Conservation (phyloP, 2,888 invertebrate genomes). For the Drosophila nigricruria region DNA sequence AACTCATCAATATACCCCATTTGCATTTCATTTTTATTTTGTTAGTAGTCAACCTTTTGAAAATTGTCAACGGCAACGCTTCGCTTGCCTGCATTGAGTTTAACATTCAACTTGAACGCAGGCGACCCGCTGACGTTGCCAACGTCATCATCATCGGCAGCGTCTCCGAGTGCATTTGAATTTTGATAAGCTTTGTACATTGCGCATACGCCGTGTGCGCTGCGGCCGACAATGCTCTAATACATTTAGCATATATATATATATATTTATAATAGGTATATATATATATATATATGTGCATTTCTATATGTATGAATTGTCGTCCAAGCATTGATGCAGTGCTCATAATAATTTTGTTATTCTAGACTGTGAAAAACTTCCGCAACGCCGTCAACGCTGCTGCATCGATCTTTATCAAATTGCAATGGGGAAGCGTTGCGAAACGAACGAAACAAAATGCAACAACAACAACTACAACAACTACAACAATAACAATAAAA, state of each 20-base stretch:
- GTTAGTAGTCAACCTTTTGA: slow-evolving; percentile 3
- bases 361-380: slow-evolving; percentile 63
- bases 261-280: neutral
- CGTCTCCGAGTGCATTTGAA: slow-evolving; percentile 60
- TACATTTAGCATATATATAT: slow-evolving; percentile 1
- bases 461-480: slow-evolving; percentile 8
- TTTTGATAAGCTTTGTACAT: slow-evolving; percentile 70
- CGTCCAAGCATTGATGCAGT: slow-evolving; percentile 49
- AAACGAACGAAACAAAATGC: slow-evolving; percentile 49
- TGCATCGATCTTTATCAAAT: slow-evolving; percentile 77
- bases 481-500: slow-evolving; percentile 29
- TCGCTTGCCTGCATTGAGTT: slow-evolving; percentile 29
- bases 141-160: slow-evolving; percentile 11
- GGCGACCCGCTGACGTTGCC: slow-evolving; percentile 61
- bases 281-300: slow-evolving; percentile 4
- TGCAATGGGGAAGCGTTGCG: slow-evolving; percentile 74
- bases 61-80: slow-evolving; percentile 40
- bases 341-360: slow-evolving; percentile 68
- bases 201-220: slow-evolving; percentile 70
- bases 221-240: slow-evolving; percentile 9
- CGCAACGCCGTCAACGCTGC: slow-evolving; percentile 50
- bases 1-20: slow-evolving; percentile 14
- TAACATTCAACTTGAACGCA: slow-evolving; percentile 83
- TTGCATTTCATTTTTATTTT: neutral
- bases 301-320: slow-evolving; percentile 17